Percentiles rank a stretch among this genome's conserved stretches.
Evolutionary conservation across 2,888 invertebrate genomes (phyloP).

Genomic region (Hofmannophila pseudospretella): DNA sequence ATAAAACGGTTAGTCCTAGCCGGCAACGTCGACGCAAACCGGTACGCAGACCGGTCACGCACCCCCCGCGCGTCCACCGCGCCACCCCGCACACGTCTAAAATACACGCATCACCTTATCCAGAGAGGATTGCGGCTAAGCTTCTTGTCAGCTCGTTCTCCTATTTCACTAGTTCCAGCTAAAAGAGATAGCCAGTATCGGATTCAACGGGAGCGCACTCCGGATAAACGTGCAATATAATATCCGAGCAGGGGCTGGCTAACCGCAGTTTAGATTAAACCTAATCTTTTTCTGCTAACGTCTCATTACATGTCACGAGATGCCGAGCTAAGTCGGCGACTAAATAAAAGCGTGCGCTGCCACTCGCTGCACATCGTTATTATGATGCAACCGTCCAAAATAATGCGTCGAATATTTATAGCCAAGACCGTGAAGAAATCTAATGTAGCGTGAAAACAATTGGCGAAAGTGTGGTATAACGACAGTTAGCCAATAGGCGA

Average conservation of each 20-base stretch:
- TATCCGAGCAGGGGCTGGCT: slow-evolving; percentile 41
- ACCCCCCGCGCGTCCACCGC: slow-evolving; percentile 30
- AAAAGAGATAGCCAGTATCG: slow-evolving; percentile 48
- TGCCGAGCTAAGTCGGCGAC: slow-evolving; percentile 1
- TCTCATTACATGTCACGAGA: slow-evolving; percentile 6
- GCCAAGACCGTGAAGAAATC: slow-evolving; percentile 55
- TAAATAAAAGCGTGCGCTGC: slow-evolving; percentile 11
- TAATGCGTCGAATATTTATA: slow-evolving; percentile 47
- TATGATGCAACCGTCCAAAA: slow-evolving; percentile 47
- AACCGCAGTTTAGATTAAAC: slow-evolving; percentile 56
- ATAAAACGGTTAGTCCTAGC: slow-evolving; percentile 74
- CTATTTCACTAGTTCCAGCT: slow-evolving; percentile 54
- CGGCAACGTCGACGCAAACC: slow-evolving; percentile 64
- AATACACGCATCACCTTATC: slow-evolving; percentile 71
- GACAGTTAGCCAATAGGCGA: slow-evolving; percentile 65
- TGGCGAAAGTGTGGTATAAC: slow-evolving; percentile 71
- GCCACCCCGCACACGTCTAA: slow-evolving; percentile 53
- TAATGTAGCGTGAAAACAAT: slow-evolving; percentile 75
- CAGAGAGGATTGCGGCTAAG: slow-evolving; percentile 57
- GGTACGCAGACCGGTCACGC: slow-evolving; percentile 68
- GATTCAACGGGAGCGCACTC: slow-evolving; percentile 49
- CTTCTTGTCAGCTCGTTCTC: slow-evolving; percentile 59
- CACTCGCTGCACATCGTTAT: slow-evolving; percentile 15
- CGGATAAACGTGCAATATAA: slow-evolving; percentile 54
- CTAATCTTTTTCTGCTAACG: slow-evolving; percentile 12